phyloP scores from a whole-genome alignment of 92 coral and sea anemone species.

The Pocillopora meandrina region DNA sequence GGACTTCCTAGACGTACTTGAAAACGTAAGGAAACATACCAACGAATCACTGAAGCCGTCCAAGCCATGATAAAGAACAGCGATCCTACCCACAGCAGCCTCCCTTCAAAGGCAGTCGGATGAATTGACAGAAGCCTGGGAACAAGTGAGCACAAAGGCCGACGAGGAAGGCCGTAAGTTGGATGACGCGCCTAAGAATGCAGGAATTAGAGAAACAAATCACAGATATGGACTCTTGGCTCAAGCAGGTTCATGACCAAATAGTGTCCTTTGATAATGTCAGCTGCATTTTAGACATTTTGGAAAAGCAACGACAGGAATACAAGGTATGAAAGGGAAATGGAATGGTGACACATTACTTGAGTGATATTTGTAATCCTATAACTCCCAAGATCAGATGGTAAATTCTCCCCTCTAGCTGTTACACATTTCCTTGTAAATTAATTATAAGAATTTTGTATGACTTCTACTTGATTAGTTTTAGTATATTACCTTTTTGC shows the following conservation, averaged over 20 bases:
- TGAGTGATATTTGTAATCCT: too few relatives aligned
- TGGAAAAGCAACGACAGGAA: conserved; percentile 84
- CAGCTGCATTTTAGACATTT: conserved; percentile 80
- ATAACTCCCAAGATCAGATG: too few relatives aligned
- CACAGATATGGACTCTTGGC: conserved; percentile 78
- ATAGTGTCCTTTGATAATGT: conserved; percentile 69
- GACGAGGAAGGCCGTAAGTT: conserved; percentile 85
- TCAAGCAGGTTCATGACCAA: conserved; percentile 74
- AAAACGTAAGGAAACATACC: conserved; percentile 81
- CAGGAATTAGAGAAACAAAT: conserved; percentile 72
- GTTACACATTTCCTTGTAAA: too few relatives aligned
- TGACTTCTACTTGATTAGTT: too few relatives aligned
- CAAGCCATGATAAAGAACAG: conserved; percentile 79
- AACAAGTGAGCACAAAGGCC: conserved; percentile 73
- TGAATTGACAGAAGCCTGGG: conserved; percentile 91
- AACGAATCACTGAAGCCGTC: conserved; percentile 74
- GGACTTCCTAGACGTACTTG: conserved; percentile 91
- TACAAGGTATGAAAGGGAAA: conserved; percentile 69
- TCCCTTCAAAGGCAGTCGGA: conserved; percentile 83
- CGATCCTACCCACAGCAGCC: conserved; percentile 94
- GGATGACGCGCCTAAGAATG: conserved; percentile 82
- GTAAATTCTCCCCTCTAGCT: too few relatives aligned
- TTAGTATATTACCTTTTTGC: too few relatives aligned
- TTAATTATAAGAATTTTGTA: too few relatives aligned
- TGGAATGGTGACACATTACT: not conserved